Evolutionary conservation across 2,888 invertebrate genomes (phyloP).

Genomic region (Stegophylla sp.): DNA sequence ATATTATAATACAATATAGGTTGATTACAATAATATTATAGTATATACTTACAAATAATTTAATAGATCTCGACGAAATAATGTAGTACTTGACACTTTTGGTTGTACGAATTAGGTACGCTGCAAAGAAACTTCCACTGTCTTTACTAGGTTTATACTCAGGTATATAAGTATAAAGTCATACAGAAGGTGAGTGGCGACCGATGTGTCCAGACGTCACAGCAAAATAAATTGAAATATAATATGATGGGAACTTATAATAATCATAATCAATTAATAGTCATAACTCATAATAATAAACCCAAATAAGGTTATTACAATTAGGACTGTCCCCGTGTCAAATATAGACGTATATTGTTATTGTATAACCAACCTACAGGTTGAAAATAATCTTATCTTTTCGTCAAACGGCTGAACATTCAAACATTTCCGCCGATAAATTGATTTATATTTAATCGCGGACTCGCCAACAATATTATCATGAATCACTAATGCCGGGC

Average conservation of each 20-base stretch:
- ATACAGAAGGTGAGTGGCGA: not conserved
- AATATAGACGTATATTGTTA: not conserved
- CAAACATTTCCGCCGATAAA: conserved; percentile 9
- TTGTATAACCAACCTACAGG: not conserved
- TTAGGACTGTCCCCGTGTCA: not conserved
- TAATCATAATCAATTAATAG: not conserved
- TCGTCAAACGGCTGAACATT: not conserved
- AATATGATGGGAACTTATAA: not conserved
- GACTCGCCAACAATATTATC: not conserved
- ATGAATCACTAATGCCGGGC: too few species aligned
- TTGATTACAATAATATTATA: not conserved
- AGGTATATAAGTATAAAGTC: too few species aligned
- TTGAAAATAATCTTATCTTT: not conserved
- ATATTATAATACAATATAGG: not conserved
- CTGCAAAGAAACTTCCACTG: not conserved
- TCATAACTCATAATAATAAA: not conserved
- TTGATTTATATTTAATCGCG: conserved; percentile 14
- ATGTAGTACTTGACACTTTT: not conserved
- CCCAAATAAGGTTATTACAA: not conserved
- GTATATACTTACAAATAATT: conserved; percentile 22
- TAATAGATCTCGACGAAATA: conserved; percentile 7
- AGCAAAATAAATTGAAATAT: not conserved
- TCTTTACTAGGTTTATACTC: too few species aligned
- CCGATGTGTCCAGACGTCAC: not conserved
- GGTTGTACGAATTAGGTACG: not conserved